Base-by-base conservation (phyloP, 2,888 invertebrate genomes). In the Lasioglossum malachurum region DNA sequence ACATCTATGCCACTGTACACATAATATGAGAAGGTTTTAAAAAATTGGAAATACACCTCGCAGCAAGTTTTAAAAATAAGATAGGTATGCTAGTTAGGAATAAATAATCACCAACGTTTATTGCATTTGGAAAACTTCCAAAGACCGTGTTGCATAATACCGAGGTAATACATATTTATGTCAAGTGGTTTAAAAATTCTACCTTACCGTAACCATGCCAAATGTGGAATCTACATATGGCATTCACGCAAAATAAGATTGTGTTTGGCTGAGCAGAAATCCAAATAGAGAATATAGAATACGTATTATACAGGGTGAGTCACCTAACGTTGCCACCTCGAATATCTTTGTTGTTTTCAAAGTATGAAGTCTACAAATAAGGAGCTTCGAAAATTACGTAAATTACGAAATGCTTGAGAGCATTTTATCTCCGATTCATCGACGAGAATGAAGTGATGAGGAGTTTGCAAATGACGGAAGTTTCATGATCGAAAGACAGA, bases 381-480 rank as follows among this genome's bases (percentile, higher is more conserved):
- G 31, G 31, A 1, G 31, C 31, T 31, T 31, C 31, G 31, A 31
- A 31, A 31, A 31, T 31, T 31, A 31, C n/a, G 31, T 31, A 4
- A 38, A 23, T n/a, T n/a, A 38, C 27, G 3, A 38, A 10, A 19
- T 44, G 12, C 23, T 27, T 31, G 31, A 19, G 31, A 27, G 4
- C 69, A 27, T 78, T 78, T 73, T 31, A 44, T 57, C 38, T 44
- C 0, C 23, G 31, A 27, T 80, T 49, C 12, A 69, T 80, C 77
- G 16, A n/a, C 8, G 35, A 31, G 57, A 49, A 19, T 71, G 73
- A 75, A n/a, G 64, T 53, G 38, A n/a, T 46, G 71, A 67, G 5
- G 53, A 75, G 75, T 84, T 84, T 86, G 84, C 75, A 64, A 78
- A 57, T 75, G 77, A 41, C 74, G 75, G 64, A 81, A 84, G 44